These are phyloP conservation scores for Hemichromis elongatus DNA, from an alignment of 2,113 vertebrate species.

Conservation along the genomic window DNA sequence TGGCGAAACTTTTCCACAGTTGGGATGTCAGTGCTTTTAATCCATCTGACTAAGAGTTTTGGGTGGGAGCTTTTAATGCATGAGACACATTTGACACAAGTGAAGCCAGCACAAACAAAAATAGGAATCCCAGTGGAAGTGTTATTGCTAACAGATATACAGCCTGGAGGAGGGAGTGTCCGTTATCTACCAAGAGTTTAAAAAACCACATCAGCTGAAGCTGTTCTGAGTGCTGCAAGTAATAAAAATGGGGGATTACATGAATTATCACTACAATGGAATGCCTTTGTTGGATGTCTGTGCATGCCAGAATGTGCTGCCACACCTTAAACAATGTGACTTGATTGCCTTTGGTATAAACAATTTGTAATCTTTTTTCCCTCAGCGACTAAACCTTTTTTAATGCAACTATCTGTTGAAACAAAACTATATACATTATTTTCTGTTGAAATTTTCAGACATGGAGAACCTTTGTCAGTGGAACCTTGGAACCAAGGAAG, in stretches of 20 bases:
- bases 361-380: neutral
- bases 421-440: neutral
- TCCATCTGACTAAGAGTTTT: neutral
- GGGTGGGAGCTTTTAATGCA: neutral
- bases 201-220: neutral
- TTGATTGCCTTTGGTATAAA: neutral
- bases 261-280: neutral
- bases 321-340: neutral
- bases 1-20: neutral
- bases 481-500: neutral
- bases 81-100: neutral
- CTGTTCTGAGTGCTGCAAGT: neutral
- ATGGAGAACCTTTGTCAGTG: neutral
- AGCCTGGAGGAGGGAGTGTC: neutral
- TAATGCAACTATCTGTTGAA: neutral
- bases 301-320: neutral
- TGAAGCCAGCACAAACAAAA: neutral
- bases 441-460: neutral
- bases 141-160: neutral
- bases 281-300: neutral
- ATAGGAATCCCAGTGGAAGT: neutral
- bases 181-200: neutral
- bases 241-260: neutral
- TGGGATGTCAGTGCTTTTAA: neutral
- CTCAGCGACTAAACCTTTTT: neutral